Evolutionary conservation across 1,140 invertebrate genomes (phyloP).

Genomic region (Drosophila takahashii): DNA sequence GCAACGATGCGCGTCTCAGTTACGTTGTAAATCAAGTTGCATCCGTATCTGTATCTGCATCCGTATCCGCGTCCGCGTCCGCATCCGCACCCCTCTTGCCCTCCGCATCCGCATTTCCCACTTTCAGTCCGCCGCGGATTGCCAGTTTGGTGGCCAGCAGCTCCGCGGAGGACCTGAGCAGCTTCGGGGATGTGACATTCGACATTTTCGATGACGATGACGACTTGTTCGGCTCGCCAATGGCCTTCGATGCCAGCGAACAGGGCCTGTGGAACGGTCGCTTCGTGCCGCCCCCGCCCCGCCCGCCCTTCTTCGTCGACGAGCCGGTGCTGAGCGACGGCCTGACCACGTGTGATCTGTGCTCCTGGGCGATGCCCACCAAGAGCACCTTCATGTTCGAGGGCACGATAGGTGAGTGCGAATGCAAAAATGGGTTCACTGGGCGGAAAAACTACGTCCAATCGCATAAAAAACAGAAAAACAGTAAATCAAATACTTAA

Average conservation of each 20-base stretch:
- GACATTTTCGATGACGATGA: constrained; percentile 86
- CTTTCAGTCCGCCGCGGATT: constrained; percentile 74
- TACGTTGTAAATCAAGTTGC: constrained; percentile 80
- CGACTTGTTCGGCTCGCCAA: constrained; percentile 86
- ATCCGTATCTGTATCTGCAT: constrained; percentile 32
- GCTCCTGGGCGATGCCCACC: constrained; percentile 87
- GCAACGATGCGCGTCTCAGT: constrained; percentile 73
- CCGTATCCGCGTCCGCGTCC: constrained; percentile 18
- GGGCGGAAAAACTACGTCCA: background rate
- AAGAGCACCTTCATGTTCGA: constrained; percentile 84
- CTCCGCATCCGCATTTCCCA: constrained; percentile 43
- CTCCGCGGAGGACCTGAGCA: constrained; percentile 74
- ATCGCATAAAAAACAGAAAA: too few species aligned
- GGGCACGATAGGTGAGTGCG: constrained; percentile 81
- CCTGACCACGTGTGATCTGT: constrained; percentile 90
- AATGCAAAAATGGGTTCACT: background rate
- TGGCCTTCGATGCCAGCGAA: constrained; percentile 87
- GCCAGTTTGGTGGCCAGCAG: constrained; percentile 79
- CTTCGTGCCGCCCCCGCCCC: constrained; percentile 89
- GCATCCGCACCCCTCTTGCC: constrained; percentile 8
- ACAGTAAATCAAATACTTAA: too few species aligned
- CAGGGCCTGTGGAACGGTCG: constrained; percentile 88
- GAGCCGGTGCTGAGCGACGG: constrained; percentile 87
- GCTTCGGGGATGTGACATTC: constrained; percentile 80
- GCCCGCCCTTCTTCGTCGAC: constrained; percentile 88